These are phyloP conservation scores for Brachionus rubens DNA, from an alignment of 1,140 invertebrate genomes.

Conservation along the genomic window DNA sequence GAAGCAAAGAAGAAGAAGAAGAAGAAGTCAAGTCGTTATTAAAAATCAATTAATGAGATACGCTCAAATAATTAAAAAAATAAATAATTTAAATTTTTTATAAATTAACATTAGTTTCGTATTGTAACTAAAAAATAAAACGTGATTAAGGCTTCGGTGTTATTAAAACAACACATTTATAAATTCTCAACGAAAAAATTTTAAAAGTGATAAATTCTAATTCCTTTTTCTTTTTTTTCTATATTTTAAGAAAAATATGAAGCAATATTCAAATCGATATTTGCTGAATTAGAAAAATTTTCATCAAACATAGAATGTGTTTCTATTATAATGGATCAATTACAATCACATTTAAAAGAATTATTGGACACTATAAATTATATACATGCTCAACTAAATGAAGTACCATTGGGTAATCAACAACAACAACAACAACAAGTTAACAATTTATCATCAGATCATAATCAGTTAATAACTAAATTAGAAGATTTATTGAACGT, in stretches of 20 bases:
- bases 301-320: conserved; percentile 14
- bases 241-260: conserved; percentile 33
- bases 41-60: too few relatives aligned
- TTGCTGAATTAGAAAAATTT: conserved; percentile 12
- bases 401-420: background rate
- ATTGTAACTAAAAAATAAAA: too few relatives aligned
- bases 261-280: conserved; percentile 33
- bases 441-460: background rate
- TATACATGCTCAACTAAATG: background rate
- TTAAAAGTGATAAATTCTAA: too few relatives aligned
- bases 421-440: background rate
- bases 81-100: too few relatives aligned
- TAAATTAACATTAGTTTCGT: too few relatives aligned
- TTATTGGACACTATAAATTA: conserved; percentile 1
- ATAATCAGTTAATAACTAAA: conserved; percentile 17
- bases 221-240: background rate
- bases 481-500: conserved; percentile 16
- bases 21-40: too few relatives aligned
- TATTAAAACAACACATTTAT: too few relatives aligned
- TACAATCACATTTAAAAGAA: conserved; percentile 36
- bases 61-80: too few relatives aligned
- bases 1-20: too few relatives aligned
- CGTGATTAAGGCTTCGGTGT: too few relatives aligned
- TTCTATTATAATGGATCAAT: conserved; percentile 2
- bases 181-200: too few relatives aligned